Evolutionary conservation across 2,888 invertebrate species (phyloP), one percentile per base, ranked within the genome.

Genomic region (Thereva unica): DNA sequence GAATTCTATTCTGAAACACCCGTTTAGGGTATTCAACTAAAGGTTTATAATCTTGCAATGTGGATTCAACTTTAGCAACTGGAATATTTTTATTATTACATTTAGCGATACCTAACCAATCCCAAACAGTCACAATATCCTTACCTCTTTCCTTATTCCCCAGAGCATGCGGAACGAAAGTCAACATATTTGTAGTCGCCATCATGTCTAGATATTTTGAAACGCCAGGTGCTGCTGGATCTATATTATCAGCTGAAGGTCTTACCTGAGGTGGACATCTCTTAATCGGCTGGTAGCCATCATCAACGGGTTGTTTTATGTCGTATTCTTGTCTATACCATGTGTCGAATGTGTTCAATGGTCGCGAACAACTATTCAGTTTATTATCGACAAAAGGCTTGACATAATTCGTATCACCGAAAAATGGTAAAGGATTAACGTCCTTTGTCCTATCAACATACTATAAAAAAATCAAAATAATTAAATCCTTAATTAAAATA

Each of bases 311-410:
- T 40, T 35, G 10, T 34, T 61, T 61, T 35, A 34, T 4, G 23
- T 9, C 34, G 10, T 61, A 79, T 2, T 78, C 72, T 1, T 73
- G 72, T 42, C 75, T 75, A 12, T 73, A 74, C 0, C 75, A 69
- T 63, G 78, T 79, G 0, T 71, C 68, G 8, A 73, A 69, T 0
- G 74, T 73, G 23, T 74, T 73, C 23, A 76, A 74, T 40, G 75
- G 73, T 4, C 75, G 75, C 41, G 75, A 75, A 0, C 76, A 54
- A 61, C 76, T 75, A 1, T 73, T 74, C 4, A 79, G 45, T 4
- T 73, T 67, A 3, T 70, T 69, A 56, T 78, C 75, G 10, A 77
- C 76, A 37, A 73, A 77, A 3, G 73, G 69, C 67, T 80, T 80
- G 59, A 79, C 23, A 2, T 23, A 23, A 23, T 23, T 23, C 23